Conservation (phyloP, 1,140 invertebrate genomes). For the Drosophila orena region DNA sequence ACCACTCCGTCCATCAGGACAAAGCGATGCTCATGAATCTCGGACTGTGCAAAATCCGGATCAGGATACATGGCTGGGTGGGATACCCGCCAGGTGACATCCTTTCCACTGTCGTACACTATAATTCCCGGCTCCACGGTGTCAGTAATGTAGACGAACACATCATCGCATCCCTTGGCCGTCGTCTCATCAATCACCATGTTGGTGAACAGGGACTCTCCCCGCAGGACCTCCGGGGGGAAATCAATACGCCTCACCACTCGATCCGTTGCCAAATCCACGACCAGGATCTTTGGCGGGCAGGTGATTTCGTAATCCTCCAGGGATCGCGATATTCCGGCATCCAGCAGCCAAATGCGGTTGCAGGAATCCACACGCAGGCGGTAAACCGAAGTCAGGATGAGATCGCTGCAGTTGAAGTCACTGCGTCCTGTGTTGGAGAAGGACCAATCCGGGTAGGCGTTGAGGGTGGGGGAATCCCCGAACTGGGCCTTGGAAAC, state of each 20-base stretch:
- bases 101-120: conserved; percentile 89
- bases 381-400: conserved; percentile 91
- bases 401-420: conserved; percentile 90
- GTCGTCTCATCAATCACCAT: conserved; percentile 90
- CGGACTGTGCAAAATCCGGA: conserved; percentile 90
- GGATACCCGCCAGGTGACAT: conserved; percentile 90
- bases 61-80: conserved; percentile 93
- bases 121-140: conserved; percentile 92
- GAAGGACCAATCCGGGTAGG: conserved; percentile 93
- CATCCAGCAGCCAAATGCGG: conserved; percentile 90
- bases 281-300: conserved; percentile 92
- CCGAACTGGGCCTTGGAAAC: conserved; percentile 88
- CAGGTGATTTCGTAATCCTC: conserved; percentile 91
- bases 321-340: conserved; percentile 90
- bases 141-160: conserved; percentile 91
- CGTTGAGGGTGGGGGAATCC: conserved; percentile 89
- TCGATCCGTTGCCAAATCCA: conserved; percentile 90
- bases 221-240: conserved; percentile 88
- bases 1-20: conserved; percentile 92
- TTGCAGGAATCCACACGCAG: conserved; percentile 90
- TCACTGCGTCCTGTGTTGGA: conserved; percentile 89
- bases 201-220: conserved; percentile 90
- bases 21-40: conserved; percentile 88
- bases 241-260: conserved; percentile 87
- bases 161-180: conserved; percentile 88